These are phyloP conservation scores for Drosophila seclusa DNA, from an alignment of 2,888 invertebrate species.

Conservation along the genomic window DNA sequence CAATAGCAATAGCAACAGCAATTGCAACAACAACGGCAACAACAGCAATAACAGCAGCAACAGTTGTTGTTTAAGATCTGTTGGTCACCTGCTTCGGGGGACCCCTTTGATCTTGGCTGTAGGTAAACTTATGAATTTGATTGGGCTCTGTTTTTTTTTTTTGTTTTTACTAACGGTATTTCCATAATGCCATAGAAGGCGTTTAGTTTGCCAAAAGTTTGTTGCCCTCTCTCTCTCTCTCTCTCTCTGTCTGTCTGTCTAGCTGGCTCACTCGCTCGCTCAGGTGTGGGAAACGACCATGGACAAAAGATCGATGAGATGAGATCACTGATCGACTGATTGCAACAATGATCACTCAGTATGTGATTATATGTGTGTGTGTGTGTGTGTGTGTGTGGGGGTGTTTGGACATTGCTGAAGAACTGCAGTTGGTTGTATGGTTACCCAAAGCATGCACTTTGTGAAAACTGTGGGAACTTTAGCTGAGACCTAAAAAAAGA, in stretches of 20 bases:
- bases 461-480: slow-evolving; percentile 28
- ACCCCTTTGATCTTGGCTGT: slow-evolving; percentile 51
- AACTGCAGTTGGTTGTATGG: slow-evolving; percentile 37
- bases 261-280: background rate
- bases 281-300: slow-evolving; percentile 56
- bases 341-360: slow-evolving; percentile 28
- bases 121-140: slow-evolving; percentile 50
- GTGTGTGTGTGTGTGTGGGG: slow-evolving; percentile 11
- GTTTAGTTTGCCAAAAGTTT: slow-evolving; percentile 58
- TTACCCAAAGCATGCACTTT: slow-evolving; percentile 11
- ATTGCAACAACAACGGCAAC: slow-evolving; percentile 35
- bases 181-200: slow-evolving; percentile 68
- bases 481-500: background rate
- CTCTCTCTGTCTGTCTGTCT: background rate
- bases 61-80: slow-evolving; percentile 15
- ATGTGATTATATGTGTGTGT: slow-evolving; percentile 3
- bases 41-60: slow-evolving; percentile 23
- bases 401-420: slow-evolving; percentile 7
- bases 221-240: slow-evolving; percentile 37
- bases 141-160: slow-evolving; percentile 18
- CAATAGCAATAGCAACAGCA: slow-evolving; percentile 35
- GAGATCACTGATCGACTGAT: slow-evolving; percentile 60
- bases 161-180: slow-evolving; percentile 63
- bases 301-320: slow-evolving; percentile 55
- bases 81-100: slow-evolving; percentile 56